Base-by-base conservation (phyloP, 1,140 invertebrate genomes). In the Lithobius niger region DNA sequence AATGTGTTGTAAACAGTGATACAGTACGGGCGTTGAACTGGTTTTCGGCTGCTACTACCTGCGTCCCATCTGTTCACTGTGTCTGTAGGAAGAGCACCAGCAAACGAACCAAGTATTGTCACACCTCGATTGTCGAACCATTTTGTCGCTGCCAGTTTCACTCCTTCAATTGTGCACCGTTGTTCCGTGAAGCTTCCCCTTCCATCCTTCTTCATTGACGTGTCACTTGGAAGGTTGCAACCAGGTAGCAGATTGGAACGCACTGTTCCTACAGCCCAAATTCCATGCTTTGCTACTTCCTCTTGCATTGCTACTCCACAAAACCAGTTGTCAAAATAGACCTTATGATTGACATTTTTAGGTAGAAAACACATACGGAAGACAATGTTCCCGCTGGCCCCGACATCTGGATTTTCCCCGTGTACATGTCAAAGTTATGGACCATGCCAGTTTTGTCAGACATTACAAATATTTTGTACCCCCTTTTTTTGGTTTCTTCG, bases 1-100 rank as follows among this genome's bases (percentile, higher is more conserved):
- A 72, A 66, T 51, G 55, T 62, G 64, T 76, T 75, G 61, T 75
- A 76, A 52, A 67, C 65, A 42, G 60, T 61, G 18, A 75, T 66
- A 51, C 71, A 65, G 59, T 70, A 62, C 50, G 72, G 69, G 60
- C 69, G 69, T 48, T 65, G 55, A 55, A 75, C 65, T 44, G 3
- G 3, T 3, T 13, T 15, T 25, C 4, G 16, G 10, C 27, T 25
- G 22, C 19, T 24, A 13, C 6, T 3, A 25, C 21, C 27, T 21
- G 6, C 22, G 21, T 50, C 26, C 3, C 19, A 50, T 19, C 48
- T 50, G 16, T 3, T 19, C 13, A 27, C 48, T 13, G 3, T 50
- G 6, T 16, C 16, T 13, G 22, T 21, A 10, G 43, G 43, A 6
- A 18, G 4, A 19, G 43, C 43, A 45, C 4, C 4, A 21, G 4